Percentiles rank a stretch among this genome's conserved stretches.
Evolutionary conservation across 2,888 invertebrate genomes (phyloP).

Genomic region (Thera obeliscata): DNA sequence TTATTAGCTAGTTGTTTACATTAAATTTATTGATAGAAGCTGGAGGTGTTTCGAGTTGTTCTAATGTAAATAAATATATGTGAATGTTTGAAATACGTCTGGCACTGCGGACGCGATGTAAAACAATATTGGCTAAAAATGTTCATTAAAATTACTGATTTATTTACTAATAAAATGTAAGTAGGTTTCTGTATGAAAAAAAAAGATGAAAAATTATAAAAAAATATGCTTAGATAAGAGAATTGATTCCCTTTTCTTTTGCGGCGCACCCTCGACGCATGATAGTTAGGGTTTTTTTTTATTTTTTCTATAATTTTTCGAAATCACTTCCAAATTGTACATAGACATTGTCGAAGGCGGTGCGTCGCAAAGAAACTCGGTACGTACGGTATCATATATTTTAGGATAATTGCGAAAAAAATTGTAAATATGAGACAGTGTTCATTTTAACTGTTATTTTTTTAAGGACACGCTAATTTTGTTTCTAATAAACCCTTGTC

Average conservation of each 20-base stretch:
- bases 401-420: conserved; percentile 55
- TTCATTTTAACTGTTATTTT: conserved; percentile 80
- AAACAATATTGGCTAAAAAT: conserved; percentile 40
- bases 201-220: conserved; percentile 48
- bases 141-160: conserved; percentile 46
- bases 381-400: conserved; percentile 66
- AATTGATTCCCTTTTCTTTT: conserved; percentile 40
- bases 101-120: conserved; percentile 31
- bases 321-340: conserved; percentile 43
- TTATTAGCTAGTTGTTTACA: conserved; percentile 69
- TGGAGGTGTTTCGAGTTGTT: conserved; percentile 39
- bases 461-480: conserved; percentile 70
- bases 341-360: conserved; percentile 36
- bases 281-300: conserved; percentile 36
- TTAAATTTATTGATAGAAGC: conserved; percentile 52
- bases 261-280: conserved; percentile 39
- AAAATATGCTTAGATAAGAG: conserved; percentile 49
- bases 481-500: conserved; percentile 51
- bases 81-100: conserved; percentile 22
- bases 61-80: conserved; percentile 31
- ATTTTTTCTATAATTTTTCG: conserved; percentile 40
- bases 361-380: conserved; percentile 45
- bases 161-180: conserved; percentile 46
- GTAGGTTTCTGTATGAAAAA: conserved; percentile 52
- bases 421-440: conserved; percentile 78